Percentiles rank a stretch among this genome's conserved stretches.
Conservation (phyloP, 2,888 invertebrate species). For the Acanthosepion esculentum region DNA sequence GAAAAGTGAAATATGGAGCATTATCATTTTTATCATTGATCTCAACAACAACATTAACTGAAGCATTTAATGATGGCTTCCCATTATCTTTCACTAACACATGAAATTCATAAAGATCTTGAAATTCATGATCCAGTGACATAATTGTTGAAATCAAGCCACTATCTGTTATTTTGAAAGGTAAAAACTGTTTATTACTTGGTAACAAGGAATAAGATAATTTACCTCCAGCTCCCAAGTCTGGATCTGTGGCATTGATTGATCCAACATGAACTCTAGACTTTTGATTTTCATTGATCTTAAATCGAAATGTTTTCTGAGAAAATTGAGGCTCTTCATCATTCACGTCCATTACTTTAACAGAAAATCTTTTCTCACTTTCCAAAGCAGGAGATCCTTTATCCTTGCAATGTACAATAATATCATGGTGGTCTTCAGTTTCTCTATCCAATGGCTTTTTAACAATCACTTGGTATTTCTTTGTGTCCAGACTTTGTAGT, state of each 20-base stretch:
- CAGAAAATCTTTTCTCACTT: background rate
- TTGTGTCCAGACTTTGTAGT: slow-evolving; percentile 1
- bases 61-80: background rate
- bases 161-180: background rate
- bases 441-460: background rate
- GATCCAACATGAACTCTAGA: background rate
- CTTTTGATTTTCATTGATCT: background rate
- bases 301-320: background rate
- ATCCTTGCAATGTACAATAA: background rate
- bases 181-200: background rate
- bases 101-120: background rate
- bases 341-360: background rate
- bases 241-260: background rate
- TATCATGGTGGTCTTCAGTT: background rate
- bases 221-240: background rate
- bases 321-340: background rate
- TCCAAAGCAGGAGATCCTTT: background rate
- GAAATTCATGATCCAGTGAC: background rate
- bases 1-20: background rate
- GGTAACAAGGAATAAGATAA: background rate
- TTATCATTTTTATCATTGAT: background rate
- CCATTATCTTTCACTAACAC: background rate
- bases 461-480: background rate
- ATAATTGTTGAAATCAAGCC: background rate
- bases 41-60: background rate